Evolutionary conservation across 1,140 invertebrate species (phyloP).

Genomic region (Drosophila miranda): DNA sequence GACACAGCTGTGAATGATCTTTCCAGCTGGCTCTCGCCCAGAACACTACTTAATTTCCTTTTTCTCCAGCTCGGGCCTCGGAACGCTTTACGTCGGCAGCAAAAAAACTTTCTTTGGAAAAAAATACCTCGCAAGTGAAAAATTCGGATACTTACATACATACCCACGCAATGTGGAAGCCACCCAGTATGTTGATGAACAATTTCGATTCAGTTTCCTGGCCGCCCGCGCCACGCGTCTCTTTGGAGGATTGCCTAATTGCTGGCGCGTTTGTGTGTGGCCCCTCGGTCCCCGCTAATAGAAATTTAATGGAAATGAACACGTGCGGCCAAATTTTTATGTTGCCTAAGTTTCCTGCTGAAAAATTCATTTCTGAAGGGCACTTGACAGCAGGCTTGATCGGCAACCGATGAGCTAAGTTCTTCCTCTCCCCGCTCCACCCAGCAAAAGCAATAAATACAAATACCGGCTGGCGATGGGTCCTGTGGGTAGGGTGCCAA

Average conservation of each 20-base stretch:
- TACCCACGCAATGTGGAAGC: slow-evolving; percentile 10
- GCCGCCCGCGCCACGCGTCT: background rate
- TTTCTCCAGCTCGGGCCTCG: slow-evolving; percentile 6
- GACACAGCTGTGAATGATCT: slow-evolving; percentile 43
- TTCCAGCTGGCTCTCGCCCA: background rate
- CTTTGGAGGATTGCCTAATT: slow-evolving; percentile 56
- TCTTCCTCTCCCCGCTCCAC: background rate
- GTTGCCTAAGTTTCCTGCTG: slow-evolving; percentile 33
- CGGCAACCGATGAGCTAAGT: slow-evolving; percentile 49
- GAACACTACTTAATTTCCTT: slow-evolving; percentile 42
- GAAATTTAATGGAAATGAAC: slow-evolving; percentile 73
- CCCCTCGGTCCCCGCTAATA: slow-evolving; percentile 47
- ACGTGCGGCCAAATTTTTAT: slow-evolving; percentile 55
- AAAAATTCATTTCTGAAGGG: slow-evolving; percentile 51
- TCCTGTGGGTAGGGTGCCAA: slow-evolving; percentile 37
- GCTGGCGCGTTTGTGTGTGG: slow-evolving; percentile 34
- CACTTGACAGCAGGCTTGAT: slow-evolving; percentile 52
- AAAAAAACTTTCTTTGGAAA: slow-evolving; percentile 46
- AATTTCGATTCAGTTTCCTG: slow-evolving; percentile 23
- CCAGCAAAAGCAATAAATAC: slow-evolving; percentile 48
- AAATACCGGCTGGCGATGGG: slow-evolving; percentile 20
- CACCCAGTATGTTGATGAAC: slow-evolving; percentile 28
- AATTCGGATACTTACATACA: slow-evolving; percentile 33
- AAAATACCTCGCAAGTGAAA: slow-evolving; percentile 56
- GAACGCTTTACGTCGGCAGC: slow-evolving; percentile 22